A percentile compares a stretch with the other conserved stretches of the same genome.
phyloP scores from a whole-genome alignment of 2,888 invertebrate genomes.

The Oligia latruncula region DNA sequence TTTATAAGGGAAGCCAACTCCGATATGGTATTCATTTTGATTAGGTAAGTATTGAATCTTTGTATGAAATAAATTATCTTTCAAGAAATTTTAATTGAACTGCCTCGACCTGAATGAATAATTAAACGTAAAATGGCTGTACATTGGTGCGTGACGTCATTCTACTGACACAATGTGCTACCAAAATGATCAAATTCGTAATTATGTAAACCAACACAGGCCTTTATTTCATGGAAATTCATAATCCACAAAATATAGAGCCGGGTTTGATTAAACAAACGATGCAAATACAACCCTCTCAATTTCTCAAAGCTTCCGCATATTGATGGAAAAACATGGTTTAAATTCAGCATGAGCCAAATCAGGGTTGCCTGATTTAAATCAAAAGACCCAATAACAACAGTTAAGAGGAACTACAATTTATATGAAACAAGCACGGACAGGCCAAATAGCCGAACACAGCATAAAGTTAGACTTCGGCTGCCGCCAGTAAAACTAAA shows the following conservation, averaged over 20 bases:
- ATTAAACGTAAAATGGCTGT: neutral
- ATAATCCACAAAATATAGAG: slow-evolving; percentile 51
- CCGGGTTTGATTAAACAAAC: slow-evolving; percentile 56
- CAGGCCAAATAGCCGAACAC: too few relatives aligned
- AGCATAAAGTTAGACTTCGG: too few relatives aligned
- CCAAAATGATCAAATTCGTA: slow-evolving; percentile 13
- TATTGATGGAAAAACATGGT: slow-evolving; percentile 42
- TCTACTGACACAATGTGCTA: slow-evolving; percentile 8
- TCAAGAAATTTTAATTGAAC: neutral
- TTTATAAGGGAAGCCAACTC: neutral
- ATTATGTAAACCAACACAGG: slow-evolving; percentile 40
- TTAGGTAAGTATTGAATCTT: neutral
- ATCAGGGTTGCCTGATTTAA: slow-evolving; percentile 13
- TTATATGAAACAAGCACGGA: too few relatives aligned
- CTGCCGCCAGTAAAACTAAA: too few relatives aligned
- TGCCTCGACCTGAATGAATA: neutral
- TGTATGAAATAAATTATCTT: neutral
- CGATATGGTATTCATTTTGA: neutral
- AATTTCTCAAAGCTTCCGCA: slow-evolving; percentile 28
- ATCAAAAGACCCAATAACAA: slow-evolving; percentile 1
- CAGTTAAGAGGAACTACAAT: too few relatives aligned
- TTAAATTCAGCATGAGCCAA: slow-evolving; percentile 18
- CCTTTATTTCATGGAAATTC: slow-evolving; percentile 52
- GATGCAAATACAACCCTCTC: slow-evolving; percentile 55
- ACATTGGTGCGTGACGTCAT: neutral